Evolutionary conservation across 2,113 vertebrate species (phyloP), one percentile per base, ranked within the genome.

Genomic region (Prolemur simus): DNA sequence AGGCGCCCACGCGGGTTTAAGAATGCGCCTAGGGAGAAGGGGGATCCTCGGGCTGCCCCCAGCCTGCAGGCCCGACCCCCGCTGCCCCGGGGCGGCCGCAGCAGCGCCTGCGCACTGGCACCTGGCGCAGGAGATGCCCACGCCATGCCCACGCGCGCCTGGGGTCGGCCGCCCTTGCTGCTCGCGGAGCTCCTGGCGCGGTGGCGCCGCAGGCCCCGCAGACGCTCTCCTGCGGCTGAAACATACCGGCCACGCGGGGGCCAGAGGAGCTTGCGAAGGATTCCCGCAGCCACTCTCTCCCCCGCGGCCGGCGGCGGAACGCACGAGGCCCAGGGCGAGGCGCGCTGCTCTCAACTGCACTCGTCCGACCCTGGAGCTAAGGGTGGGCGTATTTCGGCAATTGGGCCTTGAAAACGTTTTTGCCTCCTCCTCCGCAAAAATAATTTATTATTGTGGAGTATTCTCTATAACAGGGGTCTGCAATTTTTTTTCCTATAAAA

Each of bases 41-140:
- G 17, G 15, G 52, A 18, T 54, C 17, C 52, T 54, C 15, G 17
- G 52, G 1, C 12, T 15, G 29, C 18, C 45, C 14, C 12, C 12
- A 76, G 12, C 21, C 20, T n/a, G 11, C 13, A 69, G 47, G 9
- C 5, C 42, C 42, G 42, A 42, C 42, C 42, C 42, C 6, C 42
- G 21, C 37, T 0, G 20, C 27, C 4, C 52, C 1, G 0, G n/a
- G 29, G 25, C 20, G 27, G 63, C 37, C 34, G 3, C 52, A 56
- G 25, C 25, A 74, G 18, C 12, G 37, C 13, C 10, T 69, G 45
- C 23, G 7, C n/a, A 42, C 42, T 42, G 42, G 42, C 42, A 29
- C 1, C 1, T n/a, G 6, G 6, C 37, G 23, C 8, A 3, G 29
- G 15, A 25, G n/a, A n/a, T n/a, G 6, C 58, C 1, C 1, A 6